Evolutionary conservation across 2,888 invertebrate genomes (phyloP).

Genomic region (Tetranychus truncatus): DNA sequence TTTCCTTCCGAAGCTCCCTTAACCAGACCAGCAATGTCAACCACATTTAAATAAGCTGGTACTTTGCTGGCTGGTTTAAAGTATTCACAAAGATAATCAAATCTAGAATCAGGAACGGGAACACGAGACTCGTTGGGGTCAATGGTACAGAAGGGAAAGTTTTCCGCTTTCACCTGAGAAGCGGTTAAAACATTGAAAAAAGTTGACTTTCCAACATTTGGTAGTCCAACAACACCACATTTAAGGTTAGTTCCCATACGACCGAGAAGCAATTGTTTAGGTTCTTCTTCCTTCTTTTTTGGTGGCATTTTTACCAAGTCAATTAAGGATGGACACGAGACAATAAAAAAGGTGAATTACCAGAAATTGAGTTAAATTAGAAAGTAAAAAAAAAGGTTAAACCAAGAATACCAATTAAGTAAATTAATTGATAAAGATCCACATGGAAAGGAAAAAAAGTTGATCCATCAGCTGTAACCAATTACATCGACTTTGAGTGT

Average conservation of each 20-base stretch:
- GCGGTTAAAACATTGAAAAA: slow-evolving; percentile 98
- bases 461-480: background rate
- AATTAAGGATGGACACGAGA: background rate
- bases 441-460: background rate
- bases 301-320: slow-evolving; percentile 36
- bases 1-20: slow-evolving; percentile 95
- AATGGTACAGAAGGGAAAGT: slow-evolving; percentile 99
- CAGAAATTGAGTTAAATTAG: background rate
- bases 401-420: background rate
- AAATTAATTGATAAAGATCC: background rate
- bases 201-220: slow-evolving; percentile 97
- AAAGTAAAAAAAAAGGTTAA: background rate
- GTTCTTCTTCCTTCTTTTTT: slow-evolving; percentile 50
- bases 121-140: slow-evolving; percentile 99
- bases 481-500: background rate
- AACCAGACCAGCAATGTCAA: slow-evolving; percentile 95
- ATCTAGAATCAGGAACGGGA: slow-evolving; percentile 86
- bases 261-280: slow-evolving; percentile 68
- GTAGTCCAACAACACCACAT: slow-evolving; percentile 72
- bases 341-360: background rate
- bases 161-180: slow-evolving; percentile 90
- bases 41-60: slow-evolving; percentile 88
- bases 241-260: slow-evolving; percentile 86
- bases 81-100: slow-evolving; percentile 74
- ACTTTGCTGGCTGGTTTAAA: slow-evolving; percentile 93